phyloP scores from a whole-genome alignment of 2,113 vertebrate genomes.

The Petrocephalus microphthalmus region DNA sequence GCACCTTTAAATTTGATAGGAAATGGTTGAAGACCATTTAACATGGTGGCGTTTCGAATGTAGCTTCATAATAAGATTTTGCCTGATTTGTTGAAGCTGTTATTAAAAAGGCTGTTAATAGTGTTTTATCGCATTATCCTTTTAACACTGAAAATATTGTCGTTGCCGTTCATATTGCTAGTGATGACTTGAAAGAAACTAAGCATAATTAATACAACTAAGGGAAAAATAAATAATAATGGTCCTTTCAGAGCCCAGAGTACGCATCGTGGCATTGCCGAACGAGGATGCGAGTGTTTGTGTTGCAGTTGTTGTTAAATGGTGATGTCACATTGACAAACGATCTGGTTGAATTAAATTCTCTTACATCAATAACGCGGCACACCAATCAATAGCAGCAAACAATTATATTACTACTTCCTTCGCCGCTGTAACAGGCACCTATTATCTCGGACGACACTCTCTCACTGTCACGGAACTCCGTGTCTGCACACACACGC shows the following conservation, averaged over 20 bases:
- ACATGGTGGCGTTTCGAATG: background rate
- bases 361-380: conserved; percentile 27
- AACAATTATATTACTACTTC: conserved; percentile 47
- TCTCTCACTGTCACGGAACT: conserved; percentile 41
- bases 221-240: background rate
- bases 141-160: background rate
- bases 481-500: background rate
- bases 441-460: conserved; percentile 53
- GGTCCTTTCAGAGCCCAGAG: background rate
- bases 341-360: conserved; percentile 30
- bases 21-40: background rate
- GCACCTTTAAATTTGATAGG: background rate
- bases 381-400: conserved; percentile 26
- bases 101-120: background rate
- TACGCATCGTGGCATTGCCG: background rate
- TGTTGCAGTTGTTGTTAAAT: conserved; percentile 32
- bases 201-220: background rate
- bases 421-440: conserved; percentile 54
- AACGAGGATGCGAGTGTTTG: conserved; percentile 3
- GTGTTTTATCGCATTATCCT: background rate
- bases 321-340: conserved; percentile 29
- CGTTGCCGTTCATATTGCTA: background rate
- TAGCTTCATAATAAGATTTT: background rate
- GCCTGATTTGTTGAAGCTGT: background rate
- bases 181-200: background rate